Base-by-base conservation (phyloP, 1,140 invertebrate genomes). In the Sogatella furcifera region DNA sequence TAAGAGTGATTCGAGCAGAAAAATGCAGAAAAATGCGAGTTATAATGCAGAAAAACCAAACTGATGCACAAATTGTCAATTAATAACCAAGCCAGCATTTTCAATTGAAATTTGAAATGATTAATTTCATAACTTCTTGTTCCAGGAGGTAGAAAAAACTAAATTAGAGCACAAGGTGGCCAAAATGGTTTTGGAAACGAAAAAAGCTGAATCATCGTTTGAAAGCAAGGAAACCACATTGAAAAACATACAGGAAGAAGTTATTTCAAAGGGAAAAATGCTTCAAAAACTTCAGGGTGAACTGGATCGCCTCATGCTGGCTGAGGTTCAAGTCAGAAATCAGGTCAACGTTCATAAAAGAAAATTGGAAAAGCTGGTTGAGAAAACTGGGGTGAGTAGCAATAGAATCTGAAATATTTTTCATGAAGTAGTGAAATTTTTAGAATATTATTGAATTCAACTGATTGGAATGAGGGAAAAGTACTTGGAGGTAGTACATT, bases 141-240 rank as follows among this genome's bases (percentile, higher is more conserved):
- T 58, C 10, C 34, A 60, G 58, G 58, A 60, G 24, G 22, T 52
- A 15, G 34, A 52, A 31, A 53, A 53, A 13, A 28, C 52, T 13
- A 53, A n/a, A 14, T 8, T 41, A 3, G 46, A 60, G 21, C 52
- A 60, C 21, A 52, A 60, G 17, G 34, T 60, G 11, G 49, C 58
- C 28, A 53, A 46, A 54, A 24, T 53, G 46, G 28, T 60, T 24
- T 21, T 60, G 44, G n/a, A 19, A 19, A 60, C 54, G 13, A 52
- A 60, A 31, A 49, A 60, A 52, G 58, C 52, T 22, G 22, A 49
- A 15, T 54, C 52, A 60, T 19, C 17, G 10, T 41, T 60, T 11
- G 54, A 60, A 54, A 52, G 54, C 11, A 15, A 52, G 11, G 38
- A 17, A 21, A 11, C 42, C 5, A 53, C n/a, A 4, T 19, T 60